Conservation (phyloP, 2,888 invertebrate species). For the Amphipoea oculea region DNA sequence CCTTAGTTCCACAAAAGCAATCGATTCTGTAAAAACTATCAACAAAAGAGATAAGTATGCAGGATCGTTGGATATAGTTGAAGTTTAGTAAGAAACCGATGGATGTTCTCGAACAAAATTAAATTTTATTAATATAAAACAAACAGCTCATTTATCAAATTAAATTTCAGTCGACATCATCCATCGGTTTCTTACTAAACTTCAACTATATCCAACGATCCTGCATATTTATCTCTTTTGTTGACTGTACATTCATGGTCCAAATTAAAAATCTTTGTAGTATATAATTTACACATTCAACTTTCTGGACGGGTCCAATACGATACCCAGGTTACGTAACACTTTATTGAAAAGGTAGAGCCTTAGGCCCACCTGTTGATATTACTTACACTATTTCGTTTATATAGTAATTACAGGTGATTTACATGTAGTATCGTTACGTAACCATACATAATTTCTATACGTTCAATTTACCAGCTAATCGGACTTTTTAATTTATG, state of each 20-base stretch:
- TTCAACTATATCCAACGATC: too few relatives aligned
- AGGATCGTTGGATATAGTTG: too few relatives aligned
- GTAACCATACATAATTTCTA: constrained; percentile 74
- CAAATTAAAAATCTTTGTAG: constrained; percentile 57
- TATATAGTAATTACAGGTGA: constrained; percentile 69
- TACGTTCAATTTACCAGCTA: constrained; percentile 72
- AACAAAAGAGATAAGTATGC: too few relatives aligned
- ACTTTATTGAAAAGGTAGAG: constrained; percentile 62
- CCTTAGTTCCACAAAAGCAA: constrained; percentile 45
- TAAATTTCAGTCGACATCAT: too few relatives aligned
- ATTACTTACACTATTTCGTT: constrained; percentile 64
- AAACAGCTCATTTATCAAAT: too few relatives aligned
- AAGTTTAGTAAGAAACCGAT: too few relatives aligned
- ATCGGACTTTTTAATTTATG: constrained; percentile 74
- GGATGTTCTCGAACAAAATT: too few relatives aligned
- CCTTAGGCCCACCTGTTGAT: constrained; percentile 67
- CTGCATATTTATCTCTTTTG: too few relatives aligned
- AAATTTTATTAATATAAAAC: too few relatives aligned
- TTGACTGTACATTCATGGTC: constrained; percentile 28
- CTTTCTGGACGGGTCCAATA: constrained; percentile 60
- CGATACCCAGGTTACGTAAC: constrained; percentile 58
- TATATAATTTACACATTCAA: constrained; percentile 55
- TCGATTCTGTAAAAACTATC: constrained; percentile 31
- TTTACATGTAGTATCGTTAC: constrained; percentile 73
- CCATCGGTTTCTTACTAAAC: too few relatives aligned